Conservation (phyloP, 2,888 invertebrate genomes). For the Tipula unca region DNA sequence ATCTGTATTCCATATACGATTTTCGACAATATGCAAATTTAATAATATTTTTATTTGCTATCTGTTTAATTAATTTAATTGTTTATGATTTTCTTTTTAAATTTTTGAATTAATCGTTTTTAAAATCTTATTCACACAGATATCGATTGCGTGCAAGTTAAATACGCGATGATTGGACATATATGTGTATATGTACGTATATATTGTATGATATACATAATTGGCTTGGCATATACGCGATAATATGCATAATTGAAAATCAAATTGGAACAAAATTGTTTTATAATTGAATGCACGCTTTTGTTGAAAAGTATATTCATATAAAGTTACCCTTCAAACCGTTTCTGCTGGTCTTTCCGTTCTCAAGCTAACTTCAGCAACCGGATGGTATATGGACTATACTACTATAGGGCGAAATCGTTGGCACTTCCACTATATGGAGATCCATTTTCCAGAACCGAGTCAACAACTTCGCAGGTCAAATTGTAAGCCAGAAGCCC, state of each 20-base stretch:
- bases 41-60: neutral
- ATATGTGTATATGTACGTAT: too few species aligned
- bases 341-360: too few species aligned
- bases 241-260: neutral
- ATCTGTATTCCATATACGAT: neutral
- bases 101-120: neutral
- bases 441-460: too few species aligned
- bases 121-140: neutral
- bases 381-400: too few species aligned
- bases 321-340: too few species aligned
- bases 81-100: neutral
- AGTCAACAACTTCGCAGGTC: too few species aligned
- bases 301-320: too few species aligned
- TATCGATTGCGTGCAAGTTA: neutral
- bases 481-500: too few species aligned
- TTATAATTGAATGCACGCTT: too few species aligned
- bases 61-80: neutral
- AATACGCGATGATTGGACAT: neutral
- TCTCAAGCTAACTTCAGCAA: too few species aligned
- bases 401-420: too few species aligned
- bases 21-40: neutral
- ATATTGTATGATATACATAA: neutral
- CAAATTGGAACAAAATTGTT: neutral
- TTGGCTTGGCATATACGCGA: neutral
- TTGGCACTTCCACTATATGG: too few species aligned